phyloP scores from a whole-genome alignment of 2,113 vertebrate species.

The Pluvialis apricaria region DNA sequence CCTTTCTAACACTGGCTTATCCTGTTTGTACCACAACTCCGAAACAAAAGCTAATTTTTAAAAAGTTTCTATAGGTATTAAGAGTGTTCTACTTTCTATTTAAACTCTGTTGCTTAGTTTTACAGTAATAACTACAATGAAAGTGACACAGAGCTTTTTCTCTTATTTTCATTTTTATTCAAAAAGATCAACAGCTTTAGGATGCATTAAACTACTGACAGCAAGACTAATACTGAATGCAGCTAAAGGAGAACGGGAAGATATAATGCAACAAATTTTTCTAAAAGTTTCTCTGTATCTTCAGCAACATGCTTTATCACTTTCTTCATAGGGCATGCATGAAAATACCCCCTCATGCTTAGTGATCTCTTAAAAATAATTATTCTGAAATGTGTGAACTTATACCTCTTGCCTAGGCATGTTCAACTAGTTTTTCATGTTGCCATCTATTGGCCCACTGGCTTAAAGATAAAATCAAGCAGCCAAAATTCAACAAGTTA shows the following conservation, averaged over 20 bases:
- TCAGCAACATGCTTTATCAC: neutral
- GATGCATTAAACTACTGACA: neutral
- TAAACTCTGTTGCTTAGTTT: neutral
- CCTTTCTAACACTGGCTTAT: constrained; percentile 52
- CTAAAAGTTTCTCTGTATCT: neutral
- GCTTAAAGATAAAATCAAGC: neutral
- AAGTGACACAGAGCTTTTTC: neutral
- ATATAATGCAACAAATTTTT: neutral
- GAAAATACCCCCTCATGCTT: neutral
- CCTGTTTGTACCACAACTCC: constrained; percentile 30
- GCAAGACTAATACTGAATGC: neutral
- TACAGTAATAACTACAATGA: neutral
- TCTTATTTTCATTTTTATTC: neutral
- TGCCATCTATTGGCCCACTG: neutral
- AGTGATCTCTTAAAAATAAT: neutral
- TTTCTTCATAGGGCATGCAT: neutral
- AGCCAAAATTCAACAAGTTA: neutral
- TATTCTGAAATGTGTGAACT: neutral
- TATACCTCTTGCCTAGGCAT: neutral
- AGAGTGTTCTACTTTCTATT: neutral
- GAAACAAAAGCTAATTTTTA: constrained; percentile 52
- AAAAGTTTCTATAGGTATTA: neutral
- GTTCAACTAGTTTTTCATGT: neutral
- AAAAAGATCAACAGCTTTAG: neutral
- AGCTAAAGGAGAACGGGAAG: neutral